Conservation (phyloP, 2,888 invertebrate genomes). For the Mayetiola destructor region DNA sequence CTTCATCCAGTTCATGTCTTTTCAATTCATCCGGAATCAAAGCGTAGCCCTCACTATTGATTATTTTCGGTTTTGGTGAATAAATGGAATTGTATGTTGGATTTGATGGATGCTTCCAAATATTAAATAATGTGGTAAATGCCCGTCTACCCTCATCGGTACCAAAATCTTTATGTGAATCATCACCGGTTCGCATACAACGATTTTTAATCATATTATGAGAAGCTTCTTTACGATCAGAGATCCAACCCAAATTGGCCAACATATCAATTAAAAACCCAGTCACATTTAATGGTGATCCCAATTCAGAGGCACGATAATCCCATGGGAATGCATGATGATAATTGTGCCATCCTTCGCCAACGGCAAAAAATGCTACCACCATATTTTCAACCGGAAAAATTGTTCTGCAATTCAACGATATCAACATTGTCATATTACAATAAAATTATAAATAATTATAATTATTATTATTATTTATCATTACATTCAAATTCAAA, state of each 20-base stretch:
- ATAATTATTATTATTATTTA: background rate
- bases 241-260: conserved; percentile 39
- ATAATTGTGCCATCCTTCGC: conserved; percentile 83
- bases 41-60: conserved; percentile 18
- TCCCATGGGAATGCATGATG: conserved; percentile 84
- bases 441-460: background rate
- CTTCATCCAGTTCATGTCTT: conserved; percentile 14
- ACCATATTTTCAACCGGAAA: conserved; percentile 56
- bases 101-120: conserved; percentile 33
- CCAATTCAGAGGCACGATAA: conserved; percentile 70
- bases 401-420: conserved; percentile 40
- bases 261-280: conserved; percentile 50
- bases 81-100: conserved; percentile 29
- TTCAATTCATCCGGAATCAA: conserved; percentile 16
- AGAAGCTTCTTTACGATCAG: conserved; percentile 35
- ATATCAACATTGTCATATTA: background rate
- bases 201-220: conserved; percentile 30
- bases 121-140: conserved; percentile 26
- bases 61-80: conserved; percentile 17
- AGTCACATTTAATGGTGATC: conserved; percentile 44
- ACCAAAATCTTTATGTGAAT: conserved; percentile 42
- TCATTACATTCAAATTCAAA: background rate
- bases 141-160: conserved; percentile 25
- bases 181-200: conserved; percentile 49
- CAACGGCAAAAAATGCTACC: conserved; percentile 54